Base-by-base conservation (phyloP, 2,113 vertebrate genomes). In the Poeciliopsis retropinna region DNA sequence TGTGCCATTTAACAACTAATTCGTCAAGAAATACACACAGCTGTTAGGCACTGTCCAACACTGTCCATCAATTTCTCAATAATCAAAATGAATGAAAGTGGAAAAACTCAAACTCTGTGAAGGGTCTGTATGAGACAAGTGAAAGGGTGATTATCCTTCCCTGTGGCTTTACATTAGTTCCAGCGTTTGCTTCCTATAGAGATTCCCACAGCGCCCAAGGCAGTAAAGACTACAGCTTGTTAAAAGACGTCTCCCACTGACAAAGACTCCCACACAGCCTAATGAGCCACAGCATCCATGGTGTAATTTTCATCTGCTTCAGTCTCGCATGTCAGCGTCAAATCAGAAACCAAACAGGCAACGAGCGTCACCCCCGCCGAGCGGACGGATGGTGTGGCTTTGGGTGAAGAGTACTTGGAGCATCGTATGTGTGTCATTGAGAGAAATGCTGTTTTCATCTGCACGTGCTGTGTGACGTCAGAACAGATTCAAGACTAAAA, bases 401-500 rank as follows among this genome's bases (percentile, higher is more conserved):
- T 30, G 70, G 22, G 67, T 61, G 22, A 32, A 29, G 31, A 71
- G 34, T 12, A 79, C 25, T 75, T 57, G 34, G 29, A 54, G 32
- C 51, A 39, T 63, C 8, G 22, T n/a, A 12, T 57, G 51, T 72
- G 68, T 81, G 76, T 67, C 28, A 37, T 51, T 25, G 8, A 25
- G 72, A 64, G 72, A 63, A 11, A 0, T 14, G 63, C 8, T 61
- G 31, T 72, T 76, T 60, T 82, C 62, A 60, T 69, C 54, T 60
- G 60, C 57, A 72, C 31, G 5, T 27, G 60, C 19, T 0, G 3
- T 10, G 73, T 87, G 87, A 91, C 70, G 80, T 88, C 85, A 73
- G 30, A 75, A 73, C 66, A 31, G 41, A 78, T 39, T 83, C 81
- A 39, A n/a, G 57, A 76, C 71, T 92, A 92, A 91, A 92, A 91